Evolutionary conservation across 2,113 vertebrate genomes (phyloP).

Genomic region (Accipiter virgatus): DNA sequence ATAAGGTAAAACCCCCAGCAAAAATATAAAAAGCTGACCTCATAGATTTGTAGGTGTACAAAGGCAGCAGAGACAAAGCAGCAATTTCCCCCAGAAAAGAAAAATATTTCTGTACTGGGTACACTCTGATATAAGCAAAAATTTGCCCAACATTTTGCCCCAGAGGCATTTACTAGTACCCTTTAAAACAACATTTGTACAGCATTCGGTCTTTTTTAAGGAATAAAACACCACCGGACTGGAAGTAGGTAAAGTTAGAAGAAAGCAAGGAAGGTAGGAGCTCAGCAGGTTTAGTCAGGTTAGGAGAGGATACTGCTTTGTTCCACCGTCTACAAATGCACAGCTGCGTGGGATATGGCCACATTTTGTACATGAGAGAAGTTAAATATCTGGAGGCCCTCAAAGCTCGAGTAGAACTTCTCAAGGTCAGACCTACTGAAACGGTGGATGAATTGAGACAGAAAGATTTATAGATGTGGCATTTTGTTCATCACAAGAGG

Average conservation of each 20-base stretch:
- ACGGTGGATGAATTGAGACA: not conserved
- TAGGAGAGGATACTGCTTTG: not conserved
- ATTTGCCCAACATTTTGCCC: not conserved
- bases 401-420: conserved; percentile 57
- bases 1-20: not conserved
- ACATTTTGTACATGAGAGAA: not conserved
- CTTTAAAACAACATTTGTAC: not conserved
- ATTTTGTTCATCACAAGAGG: conserved; percentile 58
- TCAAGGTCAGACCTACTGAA: conserved; percentile 13
- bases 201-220: not conserved
- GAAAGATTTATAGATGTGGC: conserved; percentile 48
- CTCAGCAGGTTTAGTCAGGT: not conserved
- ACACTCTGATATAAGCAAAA: not conserved
- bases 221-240: not conserved
- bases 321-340: not conserved
- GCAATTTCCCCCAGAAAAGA: not conserved
- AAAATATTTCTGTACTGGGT: not conserved
- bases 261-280: not conserved
- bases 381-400: conserved; percentile 3
- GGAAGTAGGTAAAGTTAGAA: not conserved
- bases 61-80: not conserved
- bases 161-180: not conserved
- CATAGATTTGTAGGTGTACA: not conserved
- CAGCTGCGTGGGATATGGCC: not conserved
- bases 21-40: not conserved